Evolutionary conservation across 2,797 vertebrate genomes (phyloP).

Genomic region (Synanceia verrucosa): DNA sequence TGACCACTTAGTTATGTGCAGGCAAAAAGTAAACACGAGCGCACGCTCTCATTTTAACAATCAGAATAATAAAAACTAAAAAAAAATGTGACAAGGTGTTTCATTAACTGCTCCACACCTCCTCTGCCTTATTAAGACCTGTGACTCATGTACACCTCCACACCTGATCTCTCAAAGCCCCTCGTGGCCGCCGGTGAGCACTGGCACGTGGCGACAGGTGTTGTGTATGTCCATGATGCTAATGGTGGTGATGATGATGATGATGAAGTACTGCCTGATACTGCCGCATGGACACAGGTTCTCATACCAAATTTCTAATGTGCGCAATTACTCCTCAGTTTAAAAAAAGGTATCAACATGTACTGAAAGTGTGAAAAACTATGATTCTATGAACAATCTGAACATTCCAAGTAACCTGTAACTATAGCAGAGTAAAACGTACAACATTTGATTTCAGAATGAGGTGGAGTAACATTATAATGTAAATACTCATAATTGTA

Average conservation of each 20-base stretch:
- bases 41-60: not conserved
- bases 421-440: too few relatives aligned
- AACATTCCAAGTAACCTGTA: too few relatives aligned
- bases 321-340: not conserved
- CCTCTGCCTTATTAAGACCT: slow-evolving; percentile 52
- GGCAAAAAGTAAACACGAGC: not conserved
- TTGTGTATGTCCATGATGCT: slow-evolving; percentile 8
- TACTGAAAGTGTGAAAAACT: too few relatives aligned
- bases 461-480: too few relatives aligned
- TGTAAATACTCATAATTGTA: too few relatives aligned
- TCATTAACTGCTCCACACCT: slow-evolving; percentile 65
- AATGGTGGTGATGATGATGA: too few relatives aligned
- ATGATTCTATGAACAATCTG: too few relatives aligned
- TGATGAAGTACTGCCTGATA: not conserved
- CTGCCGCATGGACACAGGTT: not conserved
- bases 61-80: slow-evolving; percentile 1
- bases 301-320: slow-evolving; percentile 1
- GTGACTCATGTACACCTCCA: slow-evolving; percentile 36
- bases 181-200: slow-evolving; percentile 4
- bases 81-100: slow-evolving; percentile 45
- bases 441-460: too few relatives aligned
- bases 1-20: not conserved
- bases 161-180: slow-evolving; percentile 35
- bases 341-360: too few relatives aligned
- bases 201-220: not conserved